A percentile compares a stretch with the other conserved stretches of the same genome.
Evolutionary conservation across 2,888 invertebrate species (phyloP).

Genomic region (Mythimna loreyi): DNA sequence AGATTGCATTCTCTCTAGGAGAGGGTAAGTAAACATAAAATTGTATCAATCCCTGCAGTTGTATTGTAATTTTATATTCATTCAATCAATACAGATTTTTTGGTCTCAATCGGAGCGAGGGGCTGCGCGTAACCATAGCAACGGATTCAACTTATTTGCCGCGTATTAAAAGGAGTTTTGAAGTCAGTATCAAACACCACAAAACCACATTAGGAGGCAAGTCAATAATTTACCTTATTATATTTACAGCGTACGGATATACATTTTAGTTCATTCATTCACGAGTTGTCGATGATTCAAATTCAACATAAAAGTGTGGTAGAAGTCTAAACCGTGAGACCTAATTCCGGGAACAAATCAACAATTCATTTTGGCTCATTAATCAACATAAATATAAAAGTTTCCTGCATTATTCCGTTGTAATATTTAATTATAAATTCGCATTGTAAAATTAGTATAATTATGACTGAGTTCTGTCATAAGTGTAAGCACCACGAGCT

Average conservation of each 20-base stretch:
- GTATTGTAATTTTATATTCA: too few species aligned
- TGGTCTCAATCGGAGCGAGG: too few species aligned
- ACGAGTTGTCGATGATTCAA: constrained; percentile 12
- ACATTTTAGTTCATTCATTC: neutral
- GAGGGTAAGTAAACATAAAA: too few species aligned
- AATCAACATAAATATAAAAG: neutral
- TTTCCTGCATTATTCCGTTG: neutral
- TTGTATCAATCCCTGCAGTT: too few species aligned
- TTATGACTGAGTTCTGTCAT: neutral
- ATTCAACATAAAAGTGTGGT: constrained; percentile 16
- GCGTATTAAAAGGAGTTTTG: neutral
- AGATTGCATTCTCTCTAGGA: too few species aligned
- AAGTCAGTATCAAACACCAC: neutral
- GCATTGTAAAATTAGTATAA: neutral
- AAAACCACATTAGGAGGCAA: neutral
- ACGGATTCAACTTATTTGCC: too few species aligned
- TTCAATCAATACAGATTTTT: too few species aligned
- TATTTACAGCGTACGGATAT: neutral
- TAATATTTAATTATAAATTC: neutral
- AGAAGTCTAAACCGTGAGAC: constrained; percentile 8
- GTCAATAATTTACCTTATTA: neutral
- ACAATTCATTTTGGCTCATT: neutral
- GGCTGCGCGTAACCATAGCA: too few species aligned
- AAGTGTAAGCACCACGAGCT: neutral
- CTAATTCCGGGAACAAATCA: constrained; percentile 13